Evolutionary conservation across 2,797 vertebrate genomes (phyloP), one percentile per base, ranked within the genome.

Genomic region (Catostomus latipinnis): DNA sequence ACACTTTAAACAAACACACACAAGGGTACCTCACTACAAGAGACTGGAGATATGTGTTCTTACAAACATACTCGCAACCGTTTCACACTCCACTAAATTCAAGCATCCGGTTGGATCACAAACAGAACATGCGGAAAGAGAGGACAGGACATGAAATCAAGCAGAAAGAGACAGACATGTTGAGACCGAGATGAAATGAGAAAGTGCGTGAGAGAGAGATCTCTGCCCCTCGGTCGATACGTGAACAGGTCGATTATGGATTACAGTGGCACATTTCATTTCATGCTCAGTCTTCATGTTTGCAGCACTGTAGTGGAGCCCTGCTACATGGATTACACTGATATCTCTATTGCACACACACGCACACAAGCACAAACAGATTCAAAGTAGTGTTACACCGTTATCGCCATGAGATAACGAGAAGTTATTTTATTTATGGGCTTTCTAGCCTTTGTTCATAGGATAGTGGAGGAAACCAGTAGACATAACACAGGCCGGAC

Each of bases 191-290:
- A 80, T 78, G 43, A 48, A 65, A 13, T n/a, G 43, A 46, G 76
- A 61, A 56, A 54, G 75, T 16, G 18, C n/a, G 62, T 18, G 53
- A 76, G 66, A 71, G 76, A 78, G 58, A 78, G 65, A 68, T 71
- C 56, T 34, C 58, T 63, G 46, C 60, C 76, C 71, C 52, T 57
- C 80, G 83, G 90, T 91, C 88, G 85, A 90, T 88, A 86, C 74
- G 83, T 82, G 83, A 78, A 87, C 81, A 82, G 84, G 76, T 71
- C 81, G 49, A 90, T 90, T 88, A 90, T 81, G 85, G 88, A 90
- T 89, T 87, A 84, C 83, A 87, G 73, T 86, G 80, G 76, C 74
- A 86, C 80, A 85, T 88, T 80, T 84, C 70, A 89, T 86, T 90
- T 88, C 85, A 90, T 87, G 82, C 85, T 80, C 57, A 68, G 83